Base-by-base conservation (phyloP, 2,888 invertebrate species). In the Malthinus seriepunctatus region DNA sequence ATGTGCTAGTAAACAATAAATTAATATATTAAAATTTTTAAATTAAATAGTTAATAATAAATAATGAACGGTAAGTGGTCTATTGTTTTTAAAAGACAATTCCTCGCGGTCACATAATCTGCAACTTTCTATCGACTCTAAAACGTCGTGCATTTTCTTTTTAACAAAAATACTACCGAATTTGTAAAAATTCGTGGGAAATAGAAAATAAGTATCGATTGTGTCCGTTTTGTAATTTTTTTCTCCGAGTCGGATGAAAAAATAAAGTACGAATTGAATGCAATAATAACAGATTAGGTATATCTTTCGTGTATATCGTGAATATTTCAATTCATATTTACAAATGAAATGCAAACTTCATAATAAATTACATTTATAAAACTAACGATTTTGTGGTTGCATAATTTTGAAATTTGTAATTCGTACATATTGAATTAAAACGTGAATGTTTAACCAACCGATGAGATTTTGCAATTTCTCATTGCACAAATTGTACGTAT, bases 81-180 rank as follows among this genome's bases (percentile, higher is more conserved):
- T 14, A 15, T 14, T 42, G 23, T 67, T 68, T 67, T 68, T 63
- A 65, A 49, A 52, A 63, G 66, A 67, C 67, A 68, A 66, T 67
- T 62, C 50, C 53, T 59, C 53, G 53, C 38, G 58, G 54, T 46
- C 62, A 63, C 48, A 61, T 51, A 64, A 65, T 64, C 68, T 68
- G 51, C 46, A 63, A 67, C 68, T 68, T 68, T 68, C 68, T 68
- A 68, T 64, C 63, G 45, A 39, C 32, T 32, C 37, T 23, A 38
- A 38, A 15, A 23, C 23, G 5, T 57, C 56, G 56, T 57, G 56
- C 53, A 15, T 32, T 47, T 46, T 53, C 12, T 1, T 6, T 42
- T 15, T 15, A 42, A 42, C n/a, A 42, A 42, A 15, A 23, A 15
- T 42, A n/a, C 8, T 15, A 42, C 32, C 47, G 39, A 54, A 54